Evolutionary conservation across 2,113 vertebrate genomes (phyloP).

Genomic region (Rissa tridactyla): DNA sequence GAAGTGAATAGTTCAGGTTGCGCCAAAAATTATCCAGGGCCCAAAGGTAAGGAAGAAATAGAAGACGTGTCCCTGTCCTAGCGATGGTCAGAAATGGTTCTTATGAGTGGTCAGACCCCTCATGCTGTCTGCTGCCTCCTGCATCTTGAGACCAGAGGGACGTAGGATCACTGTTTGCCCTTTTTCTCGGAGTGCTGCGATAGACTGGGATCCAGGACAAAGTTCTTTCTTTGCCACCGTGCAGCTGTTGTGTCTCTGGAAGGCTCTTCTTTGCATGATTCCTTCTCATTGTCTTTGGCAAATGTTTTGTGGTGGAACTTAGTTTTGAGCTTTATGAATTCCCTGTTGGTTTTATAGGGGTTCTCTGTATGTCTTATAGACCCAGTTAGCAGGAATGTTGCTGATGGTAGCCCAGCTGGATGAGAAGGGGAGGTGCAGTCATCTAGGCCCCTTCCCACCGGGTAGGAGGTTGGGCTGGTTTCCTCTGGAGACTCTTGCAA

Average conservation of each 20-base stretch:
- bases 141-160: not conserved
- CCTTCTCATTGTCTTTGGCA: slow-evolving; percentile 35
- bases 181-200: not conserved
- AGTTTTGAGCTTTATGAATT: slow-evolving; percentile 15
- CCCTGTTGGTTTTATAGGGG: slow-evolving; percentile 6
- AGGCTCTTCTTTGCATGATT: not conserved
- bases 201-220: not conserved
- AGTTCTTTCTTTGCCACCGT: not conserved
- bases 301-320: slow-evolving; percentile 2
- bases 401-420: not conserved
- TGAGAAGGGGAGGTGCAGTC: not conserved
- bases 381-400: not conserved
- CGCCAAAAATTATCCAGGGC: not conserved
- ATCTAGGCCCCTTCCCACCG: not conserved
- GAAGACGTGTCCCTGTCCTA: not conserved
- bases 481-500: not conserved
- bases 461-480: not conserved
- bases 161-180: not conserved
- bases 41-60: not conserved
- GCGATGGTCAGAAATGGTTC: not conserved
- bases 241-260: slow-evolving; percentile 15
- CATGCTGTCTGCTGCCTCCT: not conserved
- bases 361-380: not conserved
- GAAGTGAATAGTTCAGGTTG: not conserved
- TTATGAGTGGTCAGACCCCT: not conserved